Evolutionary conservation across 2,797 vertebrate species (phyloP).

Genomic region (Loriculus beryllinus): DNA sequence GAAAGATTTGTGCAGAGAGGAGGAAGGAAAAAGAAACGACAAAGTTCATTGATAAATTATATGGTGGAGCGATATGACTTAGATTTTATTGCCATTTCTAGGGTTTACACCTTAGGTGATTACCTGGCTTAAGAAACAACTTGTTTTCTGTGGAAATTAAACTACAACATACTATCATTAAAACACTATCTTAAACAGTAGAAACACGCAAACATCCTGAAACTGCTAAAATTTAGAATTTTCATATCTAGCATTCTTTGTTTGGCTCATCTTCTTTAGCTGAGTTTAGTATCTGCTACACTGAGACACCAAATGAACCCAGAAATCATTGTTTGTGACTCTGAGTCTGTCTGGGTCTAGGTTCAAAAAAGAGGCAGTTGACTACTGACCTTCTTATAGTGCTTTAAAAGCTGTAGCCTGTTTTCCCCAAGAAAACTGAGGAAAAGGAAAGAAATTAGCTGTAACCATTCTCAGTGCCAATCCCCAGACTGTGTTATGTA

Average conservation of each 20-base stretch:
- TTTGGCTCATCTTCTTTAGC: not conserved
- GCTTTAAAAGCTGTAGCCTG: not conserved
- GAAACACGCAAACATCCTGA: not conserved
- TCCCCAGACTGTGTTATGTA: not conserved
- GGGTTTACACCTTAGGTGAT: not conserved
- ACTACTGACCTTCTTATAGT: not conserved
- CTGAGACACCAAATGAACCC: not conserved
- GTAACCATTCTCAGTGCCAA: not conserved
- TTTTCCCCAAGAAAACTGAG: not conserved
- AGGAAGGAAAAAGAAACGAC: not conserved
- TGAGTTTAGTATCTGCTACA: not conserved
- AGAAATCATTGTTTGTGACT: accelerated
- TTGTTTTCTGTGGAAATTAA: not conserved
- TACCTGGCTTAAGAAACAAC: not conserved
- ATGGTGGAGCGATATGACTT: not conserved
- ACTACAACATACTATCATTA: accelerated
- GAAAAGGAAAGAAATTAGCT: not conserved
- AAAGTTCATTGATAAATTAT: not conserved
- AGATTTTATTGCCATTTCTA: not conserved
- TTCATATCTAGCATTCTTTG: not conserved
- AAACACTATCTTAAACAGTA: not conserved
- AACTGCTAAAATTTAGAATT: not conserved
- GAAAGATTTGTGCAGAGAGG: not conserved
- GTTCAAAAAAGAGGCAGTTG: not conserved
- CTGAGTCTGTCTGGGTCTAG: not conserved